Conservation (phyloP, 1,140 invertebrate genomes). For the Ptiloglossa arizonensis region DNA sequence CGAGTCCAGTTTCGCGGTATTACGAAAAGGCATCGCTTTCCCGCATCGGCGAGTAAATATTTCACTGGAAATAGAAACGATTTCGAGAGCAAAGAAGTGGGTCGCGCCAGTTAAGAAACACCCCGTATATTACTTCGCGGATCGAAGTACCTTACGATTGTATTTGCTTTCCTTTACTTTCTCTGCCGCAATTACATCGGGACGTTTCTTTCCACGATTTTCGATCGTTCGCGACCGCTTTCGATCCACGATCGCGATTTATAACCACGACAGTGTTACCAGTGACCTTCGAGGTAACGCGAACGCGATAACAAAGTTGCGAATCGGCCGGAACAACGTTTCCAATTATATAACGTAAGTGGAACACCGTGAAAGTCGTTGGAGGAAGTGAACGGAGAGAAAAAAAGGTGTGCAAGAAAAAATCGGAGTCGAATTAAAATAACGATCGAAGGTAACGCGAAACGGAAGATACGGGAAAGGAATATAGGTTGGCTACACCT, state of each 20-base stretch:
- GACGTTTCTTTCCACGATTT: neutral
- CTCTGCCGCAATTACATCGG: neutral
- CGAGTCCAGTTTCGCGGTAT: no score
- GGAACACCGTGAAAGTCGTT: neutral
- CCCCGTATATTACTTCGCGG: neutral
- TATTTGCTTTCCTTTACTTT: neutral
- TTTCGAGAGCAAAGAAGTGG: no score
- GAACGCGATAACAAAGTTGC: conserved; percentile 1
- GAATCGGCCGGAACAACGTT: no score
- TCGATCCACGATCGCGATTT: neutral
- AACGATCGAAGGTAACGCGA: neutral
- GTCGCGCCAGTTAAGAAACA: neutral
- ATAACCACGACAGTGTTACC: neutral
- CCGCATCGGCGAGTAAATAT: no score
- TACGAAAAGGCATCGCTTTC: no score
- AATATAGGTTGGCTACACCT: conserved; percentile 1
- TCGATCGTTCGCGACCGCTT: neutral
- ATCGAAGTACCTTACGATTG: neutral
- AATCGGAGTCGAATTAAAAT: conserved; percentile 6
- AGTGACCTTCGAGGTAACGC: conserved; percentile 42
- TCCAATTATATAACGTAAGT: neutral
- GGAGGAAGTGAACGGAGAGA: neutral
- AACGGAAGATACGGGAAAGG: conserved; percentile 4
- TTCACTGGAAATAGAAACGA: no score
- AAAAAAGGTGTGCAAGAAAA: no score